Percentiles rank a stretch among this genome's conserved stretches.
Evolutionary conservation across 2,888 invertebrate genomes (phyloP).

Genomic region (Julus scanicus): DNA sequence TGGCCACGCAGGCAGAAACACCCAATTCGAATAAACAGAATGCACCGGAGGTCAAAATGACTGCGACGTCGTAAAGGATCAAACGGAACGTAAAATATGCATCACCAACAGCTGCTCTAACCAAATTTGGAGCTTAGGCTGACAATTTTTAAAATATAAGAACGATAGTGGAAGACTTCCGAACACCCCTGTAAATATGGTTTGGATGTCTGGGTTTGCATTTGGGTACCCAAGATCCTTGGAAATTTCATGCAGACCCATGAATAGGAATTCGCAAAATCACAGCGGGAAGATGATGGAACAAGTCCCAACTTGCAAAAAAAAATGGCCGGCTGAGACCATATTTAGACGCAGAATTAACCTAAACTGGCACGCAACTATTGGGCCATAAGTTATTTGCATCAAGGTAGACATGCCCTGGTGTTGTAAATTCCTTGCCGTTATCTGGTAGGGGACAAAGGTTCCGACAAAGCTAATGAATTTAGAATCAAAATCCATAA

Average conservation of each 20-base stretch:
- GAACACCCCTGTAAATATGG: constrained; percentile 28
- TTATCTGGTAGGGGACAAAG: no score
- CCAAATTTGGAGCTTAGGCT: not conserved
- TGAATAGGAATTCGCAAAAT: not conserved
- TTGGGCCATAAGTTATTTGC: no score
- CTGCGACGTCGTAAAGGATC: not conserved
- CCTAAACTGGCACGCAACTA: no score
- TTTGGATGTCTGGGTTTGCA: not conserved
- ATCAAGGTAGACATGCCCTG: no score
- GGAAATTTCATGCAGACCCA: not conserved
- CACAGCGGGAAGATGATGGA: no score
- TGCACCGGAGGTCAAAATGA: not conserved
- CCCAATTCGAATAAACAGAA: not conserved
- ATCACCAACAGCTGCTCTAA: not conserved
- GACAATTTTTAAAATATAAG: not conserved
- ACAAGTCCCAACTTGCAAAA: no score
- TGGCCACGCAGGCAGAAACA: not conserved
- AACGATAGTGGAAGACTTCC: not conserved
- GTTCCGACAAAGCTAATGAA: no score
- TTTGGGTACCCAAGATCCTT: not conserved
- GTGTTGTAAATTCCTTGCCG: no score
- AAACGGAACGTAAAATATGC: not conserved
- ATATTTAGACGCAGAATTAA: no score
- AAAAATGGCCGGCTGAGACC: no score
- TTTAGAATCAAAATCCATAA: no score